Conservation (phyloP, 2,113 vertebrate species). For the Dromaius novaehollandiae region DNA sequence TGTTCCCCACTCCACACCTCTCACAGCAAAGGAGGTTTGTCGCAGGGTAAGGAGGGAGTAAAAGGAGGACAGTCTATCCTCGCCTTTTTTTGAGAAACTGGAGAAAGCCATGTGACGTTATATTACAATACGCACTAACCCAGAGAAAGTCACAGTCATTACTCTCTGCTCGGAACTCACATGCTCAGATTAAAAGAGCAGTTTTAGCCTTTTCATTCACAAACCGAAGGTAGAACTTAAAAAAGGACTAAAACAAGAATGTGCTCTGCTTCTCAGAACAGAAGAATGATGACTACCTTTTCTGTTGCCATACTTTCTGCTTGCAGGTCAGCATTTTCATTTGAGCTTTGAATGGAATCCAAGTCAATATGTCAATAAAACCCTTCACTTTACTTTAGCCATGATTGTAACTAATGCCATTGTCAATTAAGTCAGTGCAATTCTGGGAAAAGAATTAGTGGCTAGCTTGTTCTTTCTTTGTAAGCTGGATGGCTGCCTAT, state of each 20-base stretch:
- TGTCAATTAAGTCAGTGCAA: neutral
- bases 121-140: neutral
- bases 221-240: neutral
- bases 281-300: neutral
- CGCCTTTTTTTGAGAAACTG: neutral
- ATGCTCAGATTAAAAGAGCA: neutral
- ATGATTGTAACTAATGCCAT: neutral
- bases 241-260: neutral
- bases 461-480: neutral
- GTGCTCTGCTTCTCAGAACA: neutral
- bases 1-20: neutral
- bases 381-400: neutral
- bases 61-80: neutral
- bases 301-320: neutral
- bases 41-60: neutral
- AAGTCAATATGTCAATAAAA: constrained; percentile 7
- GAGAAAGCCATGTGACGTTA: neutral
- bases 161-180: neutral
- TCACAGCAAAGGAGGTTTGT: neutral
- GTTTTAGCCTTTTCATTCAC: neutral
- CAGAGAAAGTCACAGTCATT: neutral
- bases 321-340: neutral
- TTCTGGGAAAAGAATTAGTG: constrained; percentile 18
- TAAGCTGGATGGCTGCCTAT: neutral
- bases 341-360: neutral